phyloP scores from a whole-genome alignment of 1,140 invertebrate genomes.

The Calephelis virginiensis region DNA sequence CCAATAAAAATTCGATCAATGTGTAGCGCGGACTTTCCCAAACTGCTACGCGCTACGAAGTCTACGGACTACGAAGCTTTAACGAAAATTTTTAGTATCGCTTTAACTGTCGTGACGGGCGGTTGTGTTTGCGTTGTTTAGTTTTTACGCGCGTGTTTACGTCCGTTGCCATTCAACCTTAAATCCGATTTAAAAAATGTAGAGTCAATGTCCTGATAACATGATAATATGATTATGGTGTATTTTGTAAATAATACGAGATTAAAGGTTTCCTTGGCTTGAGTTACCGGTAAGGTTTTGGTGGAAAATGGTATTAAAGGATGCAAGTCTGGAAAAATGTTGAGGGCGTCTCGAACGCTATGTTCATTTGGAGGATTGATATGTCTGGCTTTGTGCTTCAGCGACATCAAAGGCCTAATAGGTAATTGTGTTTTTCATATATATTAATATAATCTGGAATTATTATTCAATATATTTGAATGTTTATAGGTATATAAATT shows the following conservation, averaged over 20 bases:
- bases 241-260: conserved; percentile 48
- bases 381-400: conserved; percentile 43
- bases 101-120: conserved; percentile 35
- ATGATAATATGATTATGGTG: conserved; percentile 34
- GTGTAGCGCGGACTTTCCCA: conserved; percentile 47
- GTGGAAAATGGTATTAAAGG: conserved; percentile 60
- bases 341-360: conserved; percentile 55
- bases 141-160: conserved; percentile 46
- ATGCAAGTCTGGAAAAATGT: conserved; percentile 71
- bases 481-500: too few relatives aligned
- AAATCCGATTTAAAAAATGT: conserved; percentile 58
- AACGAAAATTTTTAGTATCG: conserved; percentile 46
- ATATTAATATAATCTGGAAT: not conserved
- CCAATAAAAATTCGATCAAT: conserved; percentile 55
- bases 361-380: conserved; percentile 57
- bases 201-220: conserved; percentile 53
- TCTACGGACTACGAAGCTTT: conserved; percentile 19
- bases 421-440: conserved; percentile 37
- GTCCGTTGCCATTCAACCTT: conserved; percentile 50
- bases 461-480: too few relatives aligned
- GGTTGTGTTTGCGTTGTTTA: conserved; percentile 41
- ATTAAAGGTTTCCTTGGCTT: conserved; percentile 38
- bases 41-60: conserved; percentile 48
- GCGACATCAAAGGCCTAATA: conserved; percentile 55
- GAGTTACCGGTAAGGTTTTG: conserved; percentile 36